Evolutionary conservation across 1,140 invertebrate species (phyloP), one percentile per base, ranked within the genome.

Genomic region (Geopemphigus sp.): DNA sequence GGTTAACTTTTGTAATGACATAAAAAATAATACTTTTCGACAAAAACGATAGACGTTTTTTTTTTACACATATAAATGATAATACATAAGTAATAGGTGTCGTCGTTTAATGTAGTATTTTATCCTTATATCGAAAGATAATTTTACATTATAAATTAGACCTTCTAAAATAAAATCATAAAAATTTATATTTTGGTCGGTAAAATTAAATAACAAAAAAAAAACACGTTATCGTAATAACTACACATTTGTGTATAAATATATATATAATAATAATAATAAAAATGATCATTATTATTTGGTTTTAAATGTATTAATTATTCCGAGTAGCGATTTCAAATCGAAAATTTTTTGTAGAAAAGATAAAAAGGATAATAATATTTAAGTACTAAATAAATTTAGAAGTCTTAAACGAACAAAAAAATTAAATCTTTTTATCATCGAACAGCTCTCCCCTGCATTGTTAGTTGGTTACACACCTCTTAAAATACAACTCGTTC

Each of bases 151-250:
- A 47, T 78, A 22, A 24, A 10, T 32, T 50, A 50, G 57, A 63
- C 5, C 15, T 50, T 24, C 15, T 61, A 61, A 47, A 76, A 61
- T 47, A 63, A n/a, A n/a, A 78, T 47, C 32, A 78, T 61, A 63
- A 39, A 61, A 61, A 63, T 78, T 61, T 61, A 15, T 78, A 63
- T 78, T 47, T 78, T 45, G 72, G 74, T 47, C 74, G 15, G 39
- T 78, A 78, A 57, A 78, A 61, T 78, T 61, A 78, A 61, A 47
- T 59, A 78, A 78, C 74, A 78, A 78, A 78, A 78, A 76, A 57
- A 61, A 78, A 78, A 47, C 8, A 78, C 0, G 26, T 57, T 53
- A 47, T 47, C 15, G 57, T 17, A 54, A 8, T 53, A 57, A 74
- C 39, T 76, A 57, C 54, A 76, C 10, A 45, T n/a, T n/a, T n/a